Evolutionary conservation across 1,140 invertebrate genomes (phyloP).

Genomic region (Bilobella aurantiaca): DNA sequence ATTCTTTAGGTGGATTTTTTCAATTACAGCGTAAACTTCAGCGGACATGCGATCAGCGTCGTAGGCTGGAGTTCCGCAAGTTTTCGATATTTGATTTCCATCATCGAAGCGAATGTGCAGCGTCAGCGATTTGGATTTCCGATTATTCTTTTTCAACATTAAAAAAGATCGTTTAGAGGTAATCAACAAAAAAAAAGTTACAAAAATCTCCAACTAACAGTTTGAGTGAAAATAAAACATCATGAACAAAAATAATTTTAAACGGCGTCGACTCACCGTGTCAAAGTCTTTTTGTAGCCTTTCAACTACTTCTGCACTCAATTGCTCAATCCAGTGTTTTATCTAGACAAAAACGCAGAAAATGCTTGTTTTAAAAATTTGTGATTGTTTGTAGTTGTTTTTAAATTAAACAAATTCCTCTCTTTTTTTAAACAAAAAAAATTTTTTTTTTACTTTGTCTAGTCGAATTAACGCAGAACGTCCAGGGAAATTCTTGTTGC

Average conservation of each 20-base stretch:
- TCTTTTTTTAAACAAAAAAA: not conserved
- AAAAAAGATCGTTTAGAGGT: too few relatives aligned
- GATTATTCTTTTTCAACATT: slow-evolving; percentile 26
- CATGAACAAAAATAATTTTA: not conserved
- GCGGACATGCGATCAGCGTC: slow-evolving; percentile 18
- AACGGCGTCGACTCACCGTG: slow-evolving; percentile 31
- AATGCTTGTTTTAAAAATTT: not conserved
- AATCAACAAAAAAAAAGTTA: too few relatives aligned
- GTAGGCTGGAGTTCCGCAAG: slow-evolving; percentile 20
- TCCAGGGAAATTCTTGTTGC: slow-evolving; percentile 86
- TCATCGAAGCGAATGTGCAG: slow-evolving; percentile 26
- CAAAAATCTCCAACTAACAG: too few relatives aligned
- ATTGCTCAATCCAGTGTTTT: slow-evolving; percentile 65
- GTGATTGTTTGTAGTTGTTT: not conserved
- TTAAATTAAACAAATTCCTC: not conserved
- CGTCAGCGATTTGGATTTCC: slow-evolving; percentile 26
- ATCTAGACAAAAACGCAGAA: slow-evolving; percentile 37
- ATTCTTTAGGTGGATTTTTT: slow-evolving; percentile 22
- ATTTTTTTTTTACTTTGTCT: slow-evolving; percentile 49
- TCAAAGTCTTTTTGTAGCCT: slow-evolving; percentile 65
- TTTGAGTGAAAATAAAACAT: not conserved
- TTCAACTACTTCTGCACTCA: slow-evolving; percentile 71
- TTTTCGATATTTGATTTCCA: slow-evolving; percentile 19
- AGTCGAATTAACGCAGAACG: slow-evolving; percentile 54
- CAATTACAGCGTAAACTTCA: slow-evolving; percentile 13